These are phyloP conservation scores for Xestia rhomboidea DNA, from an alignment of 2,888 invertebrate genomes.

Conservation along the genomic window DNA sequence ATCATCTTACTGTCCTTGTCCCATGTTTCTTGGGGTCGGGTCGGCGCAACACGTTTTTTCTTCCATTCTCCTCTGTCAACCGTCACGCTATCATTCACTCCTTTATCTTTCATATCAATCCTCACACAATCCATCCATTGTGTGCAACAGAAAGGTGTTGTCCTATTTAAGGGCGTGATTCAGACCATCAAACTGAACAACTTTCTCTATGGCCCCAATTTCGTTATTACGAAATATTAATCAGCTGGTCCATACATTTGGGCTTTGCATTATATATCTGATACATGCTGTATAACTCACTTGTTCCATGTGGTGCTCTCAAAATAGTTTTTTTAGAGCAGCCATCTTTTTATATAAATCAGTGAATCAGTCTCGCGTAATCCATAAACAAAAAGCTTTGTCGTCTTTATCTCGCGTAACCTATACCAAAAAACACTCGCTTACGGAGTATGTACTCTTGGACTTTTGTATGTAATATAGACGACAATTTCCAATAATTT, in stretches of 20 bases:
- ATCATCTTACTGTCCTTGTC: too few relatives aligned
- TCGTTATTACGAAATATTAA: not conserved
- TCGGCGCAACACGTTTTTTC: too few relatives aligned
- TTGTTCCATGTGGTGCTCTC: not conserved
- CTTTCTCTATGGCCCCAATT: not conserved
- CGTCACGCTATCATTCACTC: too few relatives aligned
- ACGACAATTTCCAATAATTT: slow-evolving; percentile 3
- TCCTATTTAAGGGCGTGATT: not conserved
- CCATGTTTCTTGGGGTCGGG: too few relatives aligned
- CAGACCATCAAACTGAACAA: not conserved
- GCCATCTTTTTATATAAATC: not conserved
- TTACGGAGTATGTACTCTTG: not conserved
- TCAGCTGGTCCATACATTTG: not conserved
- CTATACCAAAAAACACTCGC: not conserved
- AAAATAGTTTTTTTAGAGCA: not conserved
- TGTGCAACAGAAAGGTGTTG: too few relatives aligned
- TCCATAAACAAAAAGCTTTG: too few relatives aligned
- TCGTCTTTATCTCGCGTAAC: not conserved
- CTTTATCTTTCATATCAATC: too few relatives aligned
- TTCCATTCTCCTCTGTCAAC: too few relatives aligned
- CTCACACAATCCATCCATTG: too few relatives aligned
- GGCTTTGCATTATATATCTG: not conserved
- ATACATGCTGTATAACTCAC: not conserved
- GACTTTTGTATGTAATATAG: not conserved
- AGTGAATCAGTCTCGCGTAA: not conserved